Conservation (phyloP, 2,888 invertebrate species). For the Ellobium chinense region DNA sequence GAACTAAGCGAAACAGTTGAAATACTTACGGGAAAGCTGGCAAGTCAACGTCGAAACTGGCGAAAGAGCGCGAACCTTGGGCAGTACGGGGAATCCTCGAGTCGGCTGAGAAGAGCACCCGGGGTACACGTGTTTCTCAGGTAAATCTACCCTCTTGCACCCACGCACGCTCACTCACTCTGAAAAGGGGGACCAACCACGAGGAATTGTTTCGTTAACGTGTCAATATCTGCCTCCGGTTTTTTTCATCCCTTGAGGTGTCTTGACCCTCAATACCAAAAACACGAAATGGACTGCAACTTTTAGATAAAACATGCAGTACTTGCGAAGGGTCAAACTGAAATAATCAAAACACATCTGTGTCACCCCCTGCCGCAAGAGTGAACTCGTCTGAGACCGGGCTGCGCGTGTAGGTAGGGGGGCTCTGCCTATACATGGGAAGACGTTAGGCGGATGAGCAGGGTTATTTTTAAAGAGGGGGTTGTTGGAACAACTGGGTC, state of each 20-base stretch:
- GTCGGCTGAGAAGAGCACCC: slow-evolving; percentile 18
- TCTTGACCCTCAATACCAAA: too few relatives aligned
- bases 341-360: too few relatives aligned
- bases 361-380: too few relatives aligned
- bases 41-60: slow-evolving; percentile 38
- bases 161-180: neutral
- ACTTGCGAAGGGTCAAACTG: too few relatives aligned
- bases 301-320: too few relatives aligned
- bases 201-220: too few relatives aligned
- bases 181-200: too few relatives aligned
- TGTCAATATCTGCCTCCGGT: too few relatives aligned
- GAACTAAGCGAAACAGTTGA: neutral
- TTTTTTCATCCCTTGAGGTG: too few relatives aligned
- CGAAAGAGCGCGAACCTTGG: slow-evolving; percentile 34
- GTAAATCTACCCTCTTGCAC: slow-evolving; percentile 26
- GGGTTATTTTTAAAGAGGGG: slow-evolving; percentile 1
- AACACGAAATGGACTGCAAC: too few relatives aligned
- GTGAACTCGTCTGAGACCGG: slow-evolving; percentile 5
- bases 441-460: slow-evolving; percentile 17
- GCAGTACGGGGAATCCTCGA: slow-evolving; percentile 39
- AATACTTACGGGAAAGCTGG: slow-evolving; percentile 40
- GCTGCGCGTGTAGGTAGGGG: slow-evolving; percentile 3
- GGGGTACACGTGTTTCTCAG: slow-evolving; percentile 24
- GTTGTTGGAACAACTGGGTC: slow-evolving; percentile 14
- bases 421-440: slow-evolving; percentile 43